Evolutionary conservation across 2,888 invertebrate species (phyloP).

Genomic region (Arrhopalites spinosus): DNA sequence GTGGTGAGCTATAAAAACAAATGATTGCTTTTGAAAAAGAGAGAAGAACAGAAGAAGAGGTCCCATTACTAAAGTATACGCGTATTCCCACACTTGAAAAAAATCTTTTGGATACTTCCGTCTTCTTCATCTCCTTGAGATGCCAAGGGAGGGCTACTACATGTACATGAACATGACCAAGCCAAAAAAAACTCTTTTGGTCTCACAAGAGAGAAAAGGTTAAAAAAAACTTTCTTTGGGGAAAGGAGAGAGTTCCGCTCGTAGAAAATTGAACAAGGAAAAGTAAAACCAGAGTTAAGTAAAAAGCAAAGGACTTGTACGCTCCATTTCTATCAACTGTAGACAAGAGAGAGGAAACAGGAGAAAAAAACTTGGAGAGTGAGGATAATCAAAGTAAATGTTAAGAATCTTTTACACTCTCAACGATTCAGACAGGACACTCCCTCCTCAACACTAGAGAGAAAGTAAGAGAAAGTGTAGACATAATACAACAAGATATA

Average conservation of each 20-base stretch:
- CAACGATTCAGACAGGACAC: conserved; percentile 20
- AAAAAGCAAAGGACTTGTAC: background rate
- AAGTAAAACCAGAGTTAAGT: background rate
- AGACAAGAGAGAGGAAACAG: background rate
- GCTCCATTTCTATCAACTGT: background rate
- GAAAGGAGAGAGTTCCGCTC: too few species aligned
- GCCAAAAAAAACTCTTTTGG: too few species aligned
- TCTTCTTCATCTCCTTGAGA: background rate
- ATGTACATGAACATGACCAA: too few species aligned
- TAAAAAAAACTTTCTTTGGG: background rate
- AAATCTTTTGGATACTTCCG: background rate
- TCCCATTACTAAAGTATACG: conserved; percentile 29
- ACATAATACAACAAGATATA: conserved; percentile 12
- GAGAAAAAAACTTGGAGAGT: conserved; percentile 8
- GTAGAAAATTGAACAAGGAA: background rate
- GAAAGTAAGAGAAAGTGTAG: background rate
- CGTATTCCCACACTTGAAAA: background rate
- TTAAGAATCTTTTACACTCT: conserved; percentile 32
- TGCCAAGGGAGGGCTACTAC: background rate
- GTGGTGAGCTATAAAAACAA: conserved; percentile 41
- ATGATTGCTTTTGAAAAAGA: conserved; percentile 39
- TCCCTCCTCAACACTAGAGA: background rate
- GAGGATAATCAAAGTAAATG: conserved; percentile 45
- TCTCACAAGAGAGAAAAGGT: background rate
- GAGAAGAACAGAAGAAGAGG: too few species aligned